Conservation (phyloP, 2,797 vertebrate genomes). For the Melanogrammus aeglefinus region DNA sequence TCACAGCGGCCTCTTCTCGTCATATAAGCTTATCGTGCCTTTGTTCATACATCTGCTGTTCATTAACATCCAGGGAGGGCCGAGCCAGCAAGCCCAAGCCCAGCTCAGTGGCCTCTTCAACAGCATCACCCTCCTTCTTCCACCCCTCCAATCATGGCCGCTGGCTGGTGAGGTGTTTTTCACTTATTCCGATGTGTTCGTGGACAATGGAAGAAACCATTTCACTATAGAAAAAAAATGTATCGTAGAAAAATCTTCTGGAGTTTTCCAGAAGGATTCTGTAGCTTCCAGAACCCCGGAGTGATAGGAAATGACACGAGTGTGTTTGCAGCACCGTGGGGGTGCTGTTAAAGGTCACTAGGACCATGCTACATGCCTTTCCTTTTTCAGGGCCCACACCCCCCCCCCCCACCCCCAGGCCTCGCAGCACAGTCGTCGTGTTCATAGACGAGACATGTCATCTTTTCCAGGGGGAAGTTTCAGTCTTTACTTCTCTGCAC, state of each 20-base stretch:
- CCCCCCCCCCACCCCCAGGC: slow-evolving; percentile 24
- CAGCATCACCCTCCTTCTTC: slow-evolving; percentile 94
- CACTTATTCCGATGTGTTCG: background rate
- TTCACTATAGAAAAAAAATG: too few relatives aligned
- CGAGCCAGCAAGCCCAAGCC: slow-evolving; percentile 90
- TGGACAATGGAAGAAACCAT: background rate
- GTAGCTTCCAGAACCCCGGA: slow-evolving; percentile 24
- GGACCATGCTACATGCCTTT: slow-evolving; percentile 60
- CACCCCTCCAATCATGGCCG: slow-evolving; percentile 97
- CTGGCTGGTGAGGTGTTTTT: slow-evolving; percentile 87
- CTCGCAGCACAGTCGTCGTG: slow-evolving; percentile 31
- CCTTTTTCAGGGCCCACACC: slow-evolving; percentile 52
- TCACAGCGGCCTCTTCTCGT: background rate
- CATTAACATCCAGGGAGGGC: slow-evolving; percentile 83
- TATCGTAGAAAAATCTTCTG: background rate
- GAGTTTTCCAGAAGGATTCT: background rate
- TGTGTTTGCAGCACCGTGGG: slow-evolving; percentile 19
- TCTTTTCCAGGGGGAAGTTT: slow-evolving; percentile 39
- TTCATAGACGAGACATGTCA: slow-evolving; percentile 44
- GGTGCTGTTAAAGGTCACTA: slow-evolving; percentile 57
- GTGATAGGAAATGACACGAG: slow-evolving; percentile 32
- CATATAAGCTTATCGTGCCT: background rate
- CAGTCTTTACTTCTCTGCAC: slow-evolving; percentile 42
- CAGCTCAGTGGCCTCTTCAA: slow-evolving; percentile 94
- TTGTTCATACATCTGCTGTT: slow-evolving; percentile 13